phyloP scores from a whole-genome alignment of 2,797 vertebrate genomes.

The Tachyglossus aculeatus region DNA sequence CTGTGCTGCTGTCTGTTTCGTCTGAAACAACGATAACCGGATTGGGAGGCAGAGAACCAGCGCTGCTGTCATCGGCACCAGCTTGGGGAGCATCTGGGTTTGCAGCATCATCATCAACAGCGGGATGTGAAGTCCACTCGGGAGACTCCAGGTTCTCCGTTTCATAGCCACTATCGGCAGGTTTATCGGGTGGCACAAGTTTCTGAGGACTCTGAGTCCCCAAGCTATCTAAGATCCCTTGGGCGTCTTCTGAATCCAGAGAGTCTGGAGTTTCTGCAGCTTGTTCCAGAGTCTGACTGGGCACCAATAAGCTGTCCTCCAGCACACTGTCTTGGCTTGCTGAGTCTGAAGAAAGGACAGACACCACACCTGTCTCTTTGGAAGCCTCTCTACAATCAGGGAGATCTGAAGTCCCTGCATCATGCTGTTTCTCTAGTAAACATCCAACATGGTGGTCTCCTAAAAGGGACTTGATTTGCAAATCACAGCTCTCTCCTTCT shows the following conservation, averaged over 20 bases:
- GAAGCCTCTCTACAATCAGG: slow-evolving; percentile 50
- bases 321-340: slow-evolving; percentile 91
- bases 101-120: slow-evolving; percentile 71
- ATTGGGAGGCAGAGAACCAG: slow-evolving; percentile 62
- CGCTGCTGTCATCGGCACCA: not conserved
- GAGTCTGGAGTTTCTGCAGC: slow-evolving; percentile 89
- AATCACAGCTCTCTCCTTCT: slow-evolving; percentile 23
- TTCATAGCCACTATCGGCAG: slow-evolving; percentile 97
- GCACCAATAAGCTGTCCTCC: slow-evolving; percentile 83
- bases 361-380: slow-evolving; percentile 71
- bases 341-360: slow-evolving; percentile 84
- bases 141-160: slow-evolving; percentile 98
- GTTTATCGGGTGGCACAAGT: slow-evolving; percentile 89
- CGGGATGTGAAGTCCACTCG: slow-evolving; percentile 91
- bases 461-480: not conserved
- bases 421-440: slow-evolving; percentile 67
- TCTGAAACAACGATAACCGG: slow-evolving; percentile 90
- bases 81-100: slow-evolving; percentile 61
- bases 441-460: slow-evolving; percentile 37
- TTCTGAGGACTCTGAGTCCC: slow-evolving; percentile 80
- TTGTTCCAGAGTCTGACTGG: slow-evolving; percentile 76
- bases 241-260: slow-evolving; percentile 89
- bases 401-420: not conserved
- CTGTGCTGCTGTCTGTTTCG: slow-evolving; percentile 68
- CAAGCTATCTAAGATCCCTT: slow-evolving; percentile 77